Percentiles rank a stretch among this genome's conserved stretches.
These are phyloP conservation scores for Helarctos malayanus DNA, from an alignment of 2,797 vertebrate species.

Conservation along the genomic window DNA sequence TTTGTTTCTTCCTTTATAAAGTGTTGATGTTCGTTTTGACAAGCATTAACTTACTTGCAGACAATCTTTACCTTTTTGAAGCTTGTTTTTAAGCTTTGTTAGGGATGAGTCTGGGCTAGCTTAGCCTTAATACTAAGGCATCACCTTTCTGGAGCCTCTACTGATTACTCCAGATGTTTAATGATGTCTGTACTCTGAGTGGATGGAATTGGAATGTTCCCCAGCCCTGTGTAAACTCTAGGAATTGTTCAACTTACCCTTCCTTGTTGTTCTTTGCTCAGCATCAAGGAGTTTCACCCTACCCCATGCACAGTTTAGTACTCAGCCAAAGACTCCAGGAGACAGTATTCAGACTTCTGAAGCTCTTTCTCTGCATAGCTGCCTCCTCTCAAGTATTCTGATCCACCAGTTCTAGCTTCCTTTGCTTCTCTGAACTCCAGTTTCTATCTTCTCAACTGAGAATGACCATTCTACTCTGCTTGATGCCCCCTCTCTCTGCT, in stretches of 20 bases:
- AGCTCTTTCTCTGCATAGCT: conserved; percentile 31
- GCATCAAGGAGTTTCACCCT: not conserved
- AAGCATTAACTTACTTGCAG: conserved; percentile 16
- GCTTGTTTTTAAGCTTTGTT: not conserved
- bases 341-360: not conserved
- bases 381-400: not conserved
- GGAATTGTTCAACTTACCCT: not conserved
- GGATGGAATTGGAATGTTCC: not conserved
- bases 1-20: conserved; percentile 17
- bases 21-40: conserved; percentile 20
- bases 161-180: conserved; percentile 19
- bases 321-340: not conserved
- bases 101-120: not conserved
- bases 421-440: not conserved
- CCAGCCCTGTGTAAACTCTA: not conserved
- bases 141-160: not conserved
- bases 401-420: not conserved
- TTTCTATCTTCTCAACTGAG: conserved; percentile 4
- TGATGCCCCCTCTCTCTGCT: not conserved
- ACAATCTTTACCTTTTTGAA: not conserved
- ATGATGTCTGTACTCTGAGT: not conserved
- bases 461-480: not conserved
- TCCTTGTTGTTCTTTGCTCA: not conserved
- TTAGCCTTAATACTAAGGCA: conserved; percentile 5
- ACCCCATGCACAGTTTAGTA: not conserved